phyloP scores from a whole-genome alignment of 2,113 vertebrate species.

The Callaeas wilsoni region DNA sequence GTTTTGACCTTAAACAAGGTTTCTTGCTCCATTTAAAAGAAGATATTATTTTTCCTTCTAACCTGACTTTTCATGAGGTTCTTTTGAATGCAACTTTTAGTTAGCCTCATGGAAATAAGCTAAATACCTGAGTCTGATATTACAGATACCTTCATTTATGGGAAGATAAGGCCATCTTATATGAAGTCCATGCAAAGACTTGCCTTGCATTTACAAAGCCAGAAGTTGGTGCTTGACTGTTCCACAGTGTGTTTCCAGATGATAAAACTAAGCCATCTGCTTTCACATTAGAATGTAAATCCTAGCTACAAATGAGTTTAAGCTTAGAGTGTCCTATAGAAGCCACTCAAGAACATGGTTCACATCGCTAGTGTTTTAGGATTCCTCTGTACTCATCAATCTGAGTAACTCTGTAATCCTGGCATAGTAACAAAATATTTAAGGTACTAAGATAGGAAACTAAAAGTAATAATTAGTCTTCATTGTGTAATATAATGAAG shows the following conservation, averaged over 20 bases:
- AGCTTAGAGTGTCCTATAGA: background rate
- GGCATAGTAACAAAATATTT: background rate
- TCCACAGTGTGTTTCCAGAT: background rate
- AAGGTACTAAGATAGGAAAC: background rate
- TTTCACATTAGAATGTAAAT: constrained; percentile 42
- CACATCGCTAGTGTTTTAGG: background rate
- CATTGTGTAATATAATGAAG: background rate
- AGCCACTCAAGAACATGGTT: background rate
- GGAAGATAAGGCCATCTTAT: background rate
- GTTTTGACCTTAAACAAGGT: constrained; percentile 41
- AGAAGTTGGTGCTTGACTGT: background rate
- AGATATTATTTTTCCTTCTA: constrained; percentile 32
- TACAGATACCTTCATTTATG: background rate
- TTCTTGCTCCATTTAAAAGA: background rate
- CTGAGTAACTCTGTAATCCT: background rate
- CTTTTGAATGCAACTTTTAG: background rate
- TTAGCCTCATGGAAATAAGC: background rate
- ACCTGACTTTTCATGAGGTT: background rate
- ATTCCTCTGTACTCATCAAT: background rate
- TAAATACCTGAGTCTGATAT: background rate
- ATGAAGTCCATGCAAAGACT: background rate
- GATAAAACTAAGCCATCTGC: constrained; percentile 9
- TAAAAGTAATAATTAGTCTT: background rate
- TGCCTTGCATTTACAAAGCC: background rate
- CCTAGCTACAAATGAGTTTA: constrained; percentile 8